Conservation (phyloP, 2,113 vertebrate genomes). For the Physeter macrocephalus region DNA sequence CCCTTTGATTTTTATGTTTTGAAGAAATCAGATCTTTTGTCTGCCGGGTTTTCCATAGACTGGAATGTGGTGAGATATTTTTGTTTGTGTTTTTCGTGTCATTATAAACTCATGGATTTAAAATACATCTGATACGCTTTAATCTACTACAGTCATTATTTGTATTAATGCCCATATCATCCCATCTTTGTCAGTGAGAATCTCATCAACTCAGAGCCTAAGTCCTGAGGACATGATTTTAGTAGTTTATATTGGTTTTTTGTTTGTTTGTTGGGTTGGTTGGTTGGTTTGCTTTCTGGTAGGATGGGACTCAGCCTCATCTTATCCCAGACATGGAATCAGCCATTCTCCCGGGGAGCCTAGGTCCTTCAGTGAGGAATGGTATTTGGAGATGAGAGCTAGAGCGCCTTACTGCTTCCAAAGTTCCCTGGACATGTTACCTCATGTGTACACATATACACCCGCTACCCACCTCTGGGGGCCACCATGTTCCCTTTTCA, state of each 20-base stretch:
- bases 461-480: not conserved
- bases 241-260: not conserved
- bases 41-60: not conserved
- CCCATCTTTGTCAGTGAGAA: not conserved
- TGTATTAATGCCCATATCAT: not conserved
- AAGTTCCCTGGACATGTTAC: not conserved
- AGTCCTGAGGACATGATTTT: not conserved
- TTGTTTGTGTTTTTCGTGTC: not conserved
- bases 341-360: not conserved
- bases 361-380: not conserved
- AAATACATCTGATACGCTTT: not conserved
- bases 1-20: not conserved
- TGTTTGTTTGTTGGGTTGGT: not conserved
- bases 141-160: not conserved
- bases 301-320: not conserved
- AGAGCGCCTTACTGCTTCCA: not conserved
- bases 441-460: not conserved
- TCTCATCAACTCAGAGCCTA: not conserved
- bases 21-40: not conserved
- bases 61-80: not conserved
- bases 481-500: not conserved
- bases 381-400: not conserved
- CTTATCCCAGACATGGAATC: not conserved
- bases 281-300: not conserved
- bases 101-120: not conserved